Base-by-base conservation (phyloP, 2,888 invertebrate species). In the Temnothorax rugatulus region DNA sequence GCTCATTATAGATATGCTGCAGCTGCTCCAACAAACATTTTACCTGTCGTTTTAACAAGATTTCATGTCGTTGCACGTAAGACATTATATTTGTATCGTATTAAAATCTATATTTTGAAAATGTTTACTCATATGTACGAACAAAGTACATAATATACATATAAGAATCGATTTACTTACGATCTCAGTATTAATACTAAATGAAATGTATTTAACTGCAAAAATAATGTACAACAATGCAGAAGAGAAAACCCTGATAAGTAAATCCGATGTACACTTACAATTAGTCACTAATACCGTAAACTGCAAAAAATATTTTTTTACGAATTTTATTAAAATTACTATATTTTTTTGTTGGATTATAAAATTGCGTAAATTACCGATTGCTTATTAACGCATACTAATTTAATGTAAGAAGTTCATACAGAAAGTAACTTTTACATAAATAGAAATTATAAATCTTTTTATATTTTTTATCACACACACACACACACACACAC, bases 301-400 rank as follows among this genome's bases (percentile, higher is more conserved):
- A 74, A 59, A 13, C 59, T 74, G 41, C 15, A 59, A 57, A 25
- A 41, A 41, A 29, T 59, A 44, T 44, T 44, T 44, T 18, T n/a
- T 34, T 7, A 44, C 13, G 15, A 29, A 29, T 29, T 29, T 29
- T 29, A 21, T 50, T 50, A 4, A 50, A 41, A 41, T 44, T 13
- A 44, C 44, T 44, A n/a, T n/a, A n/a, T n/a, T 44, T 44, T 44
- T 7, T 44, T 34, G 13, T 25, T 61, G 44, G 7, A 18, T 34
- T 5, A 52, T 11, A 34, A 5, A 63, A 34, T 18, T 34, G 34
- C 4, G 8, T 18, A 18, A 61, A 1, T 34, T 0, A n/a, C 2
- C n/a, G 8, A 9, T 4, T 21, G 47, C 15, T 44, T 44, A 4
- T n/a, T 47, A 47, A 47, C 41, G 8, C 8, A 41, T 47, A 47